Evolutionary conservation across 2,797 vertebrate genomes (phyloP).

Genomic region (Sphenopsis melanotis): DNA sequence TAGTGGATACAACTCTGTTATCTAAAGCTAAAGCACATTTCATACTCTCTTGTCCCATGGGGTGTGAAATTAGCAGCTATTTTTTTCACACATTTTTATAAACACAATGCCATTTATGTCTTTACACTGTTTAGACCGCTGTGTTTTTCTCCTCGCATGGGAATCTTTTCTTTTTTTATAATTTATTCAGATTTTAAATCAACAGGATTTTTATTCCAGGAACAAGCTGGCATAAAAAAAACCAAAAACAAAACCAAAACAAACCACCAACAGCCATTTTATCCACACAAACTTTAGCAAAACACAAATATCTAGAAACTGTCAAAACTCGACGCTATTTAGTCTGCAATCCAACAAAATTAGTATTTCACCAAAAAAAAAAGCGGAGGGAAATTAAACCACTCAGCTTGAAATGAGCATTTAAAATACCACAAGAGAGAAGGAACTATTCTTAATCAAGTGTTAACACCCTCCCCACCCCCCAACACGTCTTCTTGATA

Average conservation of each 20-base stretch:
- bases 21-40: slow-evolving; percentile 78
- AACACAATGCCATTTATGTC: slow-evolving; percentile 78
- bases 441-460: neutral
- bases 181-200: slow-evolving; percentile 70
- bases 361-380: neutral
- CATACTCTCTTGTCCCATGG: slow-evolving; percentile 71
- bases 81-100: slow-evolving; percentile 77
- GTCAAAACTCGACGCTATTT: neutral
- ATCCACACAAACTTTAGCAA: neutral
- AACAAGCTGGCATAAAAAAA: neutral
- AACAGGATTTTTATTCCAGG: slow-evolving; percentile 57
- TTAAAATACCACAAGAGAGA: neutral
- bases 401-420: neutral
- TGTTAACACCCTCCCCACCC: neutral
- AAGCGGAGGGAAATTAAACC: neutral
- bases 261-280: neutral
- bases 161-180: slow-evolving; percentile 26
- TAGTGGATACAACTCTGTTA: slow-evolving; percentile 69
- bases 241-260: neutral
- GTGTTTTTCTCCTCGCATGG: slow-evolving; percentile 61
- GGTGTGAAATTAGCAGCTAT: slow-evolving; percentile 81
- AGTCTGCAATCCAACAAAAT: neutral
- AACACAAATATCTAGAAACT: slow-evolving; percentile 7
- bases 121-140: slow-evolving; percentile 65
- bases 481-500: neutral